A percentile compares a stretch with the other conserved stretches of the same genome.
phyloP scores from a whole-genome alignment of 2,113 vertebrate genomes.

The Vidua chalybeata region DNA sequence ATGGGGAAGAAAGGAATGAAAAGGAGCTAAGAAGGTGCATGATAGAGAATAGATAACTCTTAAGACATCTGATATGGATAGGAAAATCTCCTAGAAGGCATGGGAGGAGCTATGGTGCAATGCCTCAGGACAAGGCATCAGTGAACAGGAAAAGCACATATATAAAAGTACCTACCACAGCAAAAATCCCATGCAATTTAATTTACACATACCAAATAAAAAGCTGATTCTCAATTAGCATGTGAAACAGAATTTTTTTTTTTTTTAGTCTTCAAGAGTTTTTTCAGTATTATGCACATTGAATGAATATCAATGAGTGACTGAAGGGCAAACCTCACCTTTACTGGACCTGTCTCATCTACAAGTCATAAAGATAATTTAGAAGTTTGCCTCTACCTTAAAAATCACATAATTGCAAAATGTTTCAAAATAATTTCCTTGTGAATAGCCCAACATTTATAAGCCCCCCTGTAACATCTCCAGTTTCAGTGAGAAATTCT shows the following conservation, averaged over 20 bases:
- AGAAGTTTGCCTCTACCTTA: background rate
- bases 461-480: background rate
- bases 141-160: background rate
- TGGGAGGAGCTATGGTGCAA: background rate
- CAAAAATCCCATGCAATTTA: background rate
- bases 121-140: too few relatives aligned
- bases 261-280: background rate
- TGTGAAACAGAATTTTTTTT: background rate
- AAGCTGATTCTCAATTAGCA: background rate
- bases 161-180: background rate
- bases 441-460: background rate
- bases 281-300: background rate
- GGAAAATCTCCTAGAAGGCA: background rate
- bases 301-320: background rate
- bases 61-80: background rate
- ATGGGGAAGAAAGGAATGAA: background rate
- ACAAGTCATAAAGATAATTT: background rate
- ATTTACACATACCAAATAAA: background rate
- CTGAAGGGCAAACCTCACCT: background rate
- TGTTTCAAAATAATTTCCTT: background rate
- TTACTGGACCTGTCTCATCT: background rate
- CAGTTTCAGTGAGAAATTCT: background rate
- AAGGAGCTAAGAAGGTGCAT: background rate
- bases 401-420: background rate
- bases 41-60: background rate